phyloP scores from a whole-genome alignment of 2,888 invertebrate genomes.

The Allacma fusca region DNA sequence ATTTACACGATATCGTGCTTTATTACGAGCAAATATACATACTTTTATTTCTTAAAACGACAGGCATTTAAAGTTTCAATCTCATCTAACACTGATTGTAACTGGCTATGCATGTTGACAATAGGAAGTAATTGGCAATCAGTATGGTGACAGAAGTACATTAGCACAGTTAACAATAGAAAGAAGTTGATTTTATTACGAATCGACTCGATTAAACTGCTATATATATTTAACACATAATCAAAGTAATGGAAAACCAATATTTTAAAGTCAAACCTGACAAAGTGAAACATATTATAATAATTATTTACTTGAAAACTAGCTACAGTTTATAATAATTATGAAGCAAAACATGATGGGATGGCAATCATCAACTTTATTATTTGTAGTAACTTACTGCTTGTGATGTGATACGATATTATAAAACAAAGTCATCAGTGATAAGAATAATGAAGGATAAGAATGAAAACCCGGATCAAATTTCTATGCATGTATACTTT shows the following conservation, averaged over 20 bases:
- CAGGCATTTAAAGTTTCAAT: too few relatives aligned
- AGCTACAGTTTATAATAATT: too few relatives aligned
- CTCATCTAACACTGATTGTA: too few relatives aligned
- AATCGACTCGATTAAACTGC: not conserved
- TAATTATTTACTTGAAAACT: not conserved
- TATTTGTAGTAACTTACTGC: too few relatives aligned
- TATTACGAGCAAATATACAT: too few relatives aligned
- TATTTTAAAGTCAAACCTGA: not conserved
- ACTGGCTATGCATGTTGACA: too few relatives aligned
- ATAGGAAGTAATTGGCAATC: too few relatives aligned
- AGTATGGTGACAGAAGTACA: too few relatives aligned
- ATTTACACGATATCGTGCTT: too few relatives aligned
- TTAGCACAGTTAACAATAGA: not conserved
- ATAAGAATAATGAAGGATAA: constrained; percentile 28
- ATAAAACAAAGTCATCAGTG: constrained; percentile 27
- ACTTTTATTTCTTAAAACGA: too few relatives aligned
- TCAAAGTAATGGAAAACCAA: not conserved
- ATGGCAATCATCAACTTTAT: too few relatives aligned
- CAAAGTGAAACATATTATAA: not conserved
- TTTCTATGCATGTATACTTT: constrained; percentile 26
- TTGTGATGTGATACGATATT: constrained; percentile 11
- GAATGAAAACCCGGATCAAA: not conserved
- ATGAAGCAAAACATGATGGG: too few relatives aligned
- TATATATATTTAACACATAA: not conserved
- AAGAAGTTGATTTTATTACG: not conserved